Conservation (phyloP, 1,140 invertebrate species). For the Procambarus virginalis region DNA sequence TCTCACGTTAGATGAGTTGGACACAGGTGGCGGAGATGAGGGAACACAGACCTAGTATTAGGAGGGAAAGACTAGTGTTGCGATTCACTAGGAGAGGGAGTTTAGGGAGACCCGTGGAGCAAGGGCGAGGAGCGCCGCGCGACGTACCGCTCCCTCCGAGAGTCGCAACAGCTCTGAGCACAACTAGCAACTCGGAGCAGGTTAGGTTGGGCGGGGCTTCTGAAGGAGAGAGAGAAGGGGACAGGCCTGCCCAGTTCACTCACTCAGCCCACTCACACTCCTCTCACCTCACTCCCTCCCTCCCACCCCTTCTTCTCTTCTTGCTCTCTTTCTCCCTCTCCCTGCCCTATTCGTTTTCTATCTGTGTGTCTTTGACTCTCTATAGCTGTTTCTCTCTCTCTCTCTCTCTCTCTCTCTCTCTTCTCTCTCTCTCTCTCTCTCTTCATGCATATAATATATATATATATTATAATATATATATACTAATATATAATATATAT, state of each 20-base stretch:
- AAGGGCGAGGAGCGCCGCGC: not conserved
- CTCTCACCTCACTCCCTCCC: not conserved
- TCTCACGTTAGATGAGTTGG: too few relatives aligned
- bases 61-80: too few relatives aligned
- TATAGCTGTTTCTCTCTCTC: not conserved
- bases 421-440: not conserved
- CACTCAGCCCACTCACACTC: slow-evolving; percentile 41
- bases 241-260: slow-evolving; percentile 34
- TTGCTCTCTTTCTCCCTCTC: not conserved
- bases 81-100: too few relatives aligned
- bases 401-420: slow-evolving; percentile 10
- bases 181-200: not conserved
- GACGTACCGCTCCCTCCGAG: not conserved
- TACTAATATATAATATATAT: too few relatives aligned
- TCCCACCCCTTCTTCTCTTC: not conserved
- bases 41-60: too few relatives aligned
- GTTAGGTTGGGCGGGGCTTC: slow-evolving; percentile 43
- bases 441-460: too few relatives aligned
- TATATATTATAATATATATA: too few relatives aligned
- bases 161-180: slow-evolving; percentile 9
- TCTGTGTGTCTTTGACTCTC: not conserved
- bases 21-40: too few relatives aligned
- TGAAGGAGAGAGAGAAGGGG: not conserved
- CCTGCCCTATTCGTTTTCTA: not conserved
- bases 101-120: not conserved